Conservation (phyloP, 1,140 invertebrate genomes). For the Heliothis virescens region DNA sequence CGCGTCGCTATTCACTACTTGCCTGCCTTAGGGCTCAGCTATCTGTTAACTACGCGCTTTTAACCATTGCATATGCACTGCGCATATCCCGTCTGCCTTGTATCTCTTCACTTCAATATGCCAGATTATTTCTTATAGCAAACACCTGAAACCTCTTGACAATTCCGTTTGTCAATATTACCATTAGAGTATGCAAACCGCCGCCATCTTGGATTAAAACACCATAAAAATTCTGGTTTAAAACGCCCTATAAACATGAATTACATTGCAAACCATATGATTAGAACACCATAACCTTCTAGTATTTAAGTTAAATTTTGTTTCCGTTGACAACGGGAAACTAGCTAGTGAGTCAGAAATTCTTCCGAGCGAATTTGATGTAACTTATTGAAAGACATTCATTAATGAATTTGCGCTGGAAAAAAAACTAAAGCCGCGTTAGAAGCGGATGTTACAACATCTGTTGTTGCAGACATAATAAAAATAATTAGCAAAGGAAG, state of each 20-base stretch:
- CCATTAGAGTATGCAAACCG: constrained; percentile 16
- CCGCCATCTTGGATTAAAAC: constrained; percentile 52
- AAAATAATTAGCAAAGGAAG: constrained; percentile 79
- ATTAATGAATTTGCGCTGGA: constrained; percentile 48
- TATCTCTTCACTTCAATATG: background rate
- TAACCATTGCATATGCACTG: constrained; percentile 15
- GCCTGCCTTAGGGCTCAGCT: constrained; percentile 21
- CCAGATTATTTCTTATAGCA: background rate
- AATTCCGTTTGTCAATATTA: constrained; percentile 2
- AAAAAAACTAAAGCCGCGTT: constrained; percentile 59
- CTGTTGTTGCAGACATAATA: constrained; percentile 81
- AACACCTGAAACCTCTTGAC: constrained; percentile 19
- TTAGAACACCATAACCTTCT: constrained; percentile 57
- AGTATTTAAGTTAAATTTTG: constrained; percentile 37
- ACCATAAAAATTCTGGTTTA: constrained; percentile 66
- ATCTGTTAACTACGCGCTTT: constrained; percentile 52
- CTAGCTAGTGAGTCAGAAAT: background rate
- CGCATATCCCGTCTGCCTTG: background rate
- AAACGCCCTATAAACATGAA: constrained; percentile 46
- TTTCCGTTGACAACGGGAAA: constrained; percentile 38
- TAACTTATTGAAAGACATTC: constrained; percentile 34
- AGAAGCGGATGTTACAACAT: constrained; percentile 83
- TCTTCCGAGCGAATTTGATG: background rate
- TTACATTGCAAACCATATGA: constrained; percentile 47
- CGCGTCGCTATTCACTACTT: constrained; percentile 50